Evolutionary conservation across 2,113 vertebrate species (phyloP), one percentile per base, ranked within the genome.

Genomic region (Eptatretus burgeri): DNA sequence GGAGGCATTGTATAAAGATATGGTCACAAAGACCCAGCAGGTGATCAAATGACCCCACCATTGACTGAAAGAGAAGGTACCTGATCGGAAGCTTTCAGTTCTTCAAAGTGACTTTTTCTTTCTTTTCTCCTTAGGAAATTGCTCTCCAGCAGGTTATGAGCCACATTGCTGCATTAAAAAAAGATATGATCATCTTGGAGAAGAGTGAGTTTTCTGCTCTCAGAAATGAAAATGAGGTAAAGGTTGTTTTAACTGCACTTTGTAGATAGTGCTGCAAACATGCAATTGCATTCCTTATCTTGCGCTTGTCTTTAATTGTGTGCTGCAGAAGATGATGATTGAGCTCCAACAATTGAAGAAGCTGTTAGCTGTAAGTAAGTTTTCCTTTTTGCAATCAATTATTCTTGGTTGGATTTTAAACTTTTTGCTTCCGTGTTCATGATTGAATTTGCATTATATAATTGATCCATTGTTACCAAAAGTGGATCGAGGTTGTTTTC

Each of bases 121-220:
- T 66, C 66, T 71, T 72, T 75, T 5, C 68, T 68, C 68, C 18
- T 13, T 71, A 98, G 89, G 91, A 98, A 74, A 84, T 94, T 67
- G 81, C 79, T 71, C 72, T 95, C 72, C 91, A 95, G 73, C 82
- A 80, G 66, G 75, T 98, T 50, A 86, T 95, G 85, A 89, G 89
- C 67, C 79, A 83, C 66, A 93, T 98, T 67, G 74, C 77, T 12
- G 68, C 75, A 0, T 78, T 95, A 27, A 98, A 89, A 75, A 98
- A 98, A 69, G 91, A 95, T 72, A 95, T 95, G 91, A 76, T 94
- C 63, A 98, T 98, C 72, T 78, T 98, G 66, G 91, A 98, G 74
- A 94, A 83, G 76, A 98, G 91, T 68, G 91, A 94, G 74, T 95
- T 98, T 73, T 85, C 84, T 51, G 71, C 82, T 10, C 77, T 98